A percentile compares a stretch with the other conserved stretches of the same genome.
These are phyloP conservation scores for Triplophysa tibetana DNA, from an alignment of 2,113 vertebrate species.

Conservation along the genomic window DNA sequence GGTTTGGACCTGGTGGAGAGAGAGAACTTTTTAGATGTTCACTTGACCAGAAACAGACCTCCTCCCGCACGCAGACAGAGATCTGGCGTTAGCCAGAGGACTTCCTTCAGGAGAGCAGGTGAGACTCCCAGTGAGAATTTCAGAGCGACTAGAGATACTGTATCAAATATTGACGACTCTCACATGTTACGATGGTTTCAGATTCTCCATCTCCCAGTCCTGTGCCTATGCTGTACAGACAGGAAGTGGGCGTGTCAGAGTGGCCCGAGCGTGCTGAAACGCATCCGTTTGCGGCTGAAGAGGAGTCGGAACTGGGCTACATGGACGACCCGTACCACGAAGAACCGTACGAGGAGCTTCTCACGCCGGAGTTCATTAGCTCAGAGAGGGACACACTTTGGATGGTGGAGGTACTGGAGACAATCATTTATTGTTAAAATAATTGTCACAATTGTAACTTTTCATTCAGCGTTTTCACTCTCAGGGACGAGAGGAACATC, in stretches of 20 bases:
- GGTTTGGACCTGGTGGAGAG: conserved; percentile 80
- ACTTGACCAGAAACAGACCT: conserved; percentile 79
- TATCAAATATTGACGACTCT: no score
- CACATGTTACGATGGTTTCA: conserved; percentile 42
- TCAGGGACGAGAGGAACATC: conserved; percentile 73
- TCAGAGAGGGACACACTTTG: conserved; percentile 76
- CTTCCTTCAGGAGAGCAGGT: conserved; percentile 76
- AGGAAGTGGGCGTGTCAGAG: conserved; percentile 64
- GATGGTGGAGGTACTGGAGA: conserved; percentile 74
- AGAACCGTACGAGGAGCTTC: conserved; percentile 77
- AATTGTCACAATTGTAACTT: background rate
- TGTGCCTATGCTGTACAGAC: conserved; percentile 70
- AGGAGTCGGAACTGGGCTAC: conserved; percentile 77
- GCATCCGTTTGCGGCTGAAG: conserved; percentile 74
- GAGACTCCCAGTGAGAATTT: background rate
- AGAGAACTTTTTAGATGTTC: conserved; percentile 79
- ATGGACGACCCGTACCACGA: conserved; percentile 80
- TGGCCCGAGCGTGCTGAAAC: conserved; percentile 78
- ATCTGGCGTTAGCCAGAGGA: conserved; percentile 72
- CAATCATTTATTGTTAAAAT: no score
- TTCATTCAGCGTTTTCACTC: background rate
- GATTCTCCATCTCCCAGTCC: conserved; percentile 73
- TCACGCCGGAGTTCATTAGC: conserved; percentile 76
- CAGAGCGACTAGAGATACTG: no score
- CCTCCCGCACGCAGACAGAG: conserved; percentile 77